Base-by-base conservation (phyloP, 2,797 vertebrate species). In the Anguilla megastoma region DNA sequence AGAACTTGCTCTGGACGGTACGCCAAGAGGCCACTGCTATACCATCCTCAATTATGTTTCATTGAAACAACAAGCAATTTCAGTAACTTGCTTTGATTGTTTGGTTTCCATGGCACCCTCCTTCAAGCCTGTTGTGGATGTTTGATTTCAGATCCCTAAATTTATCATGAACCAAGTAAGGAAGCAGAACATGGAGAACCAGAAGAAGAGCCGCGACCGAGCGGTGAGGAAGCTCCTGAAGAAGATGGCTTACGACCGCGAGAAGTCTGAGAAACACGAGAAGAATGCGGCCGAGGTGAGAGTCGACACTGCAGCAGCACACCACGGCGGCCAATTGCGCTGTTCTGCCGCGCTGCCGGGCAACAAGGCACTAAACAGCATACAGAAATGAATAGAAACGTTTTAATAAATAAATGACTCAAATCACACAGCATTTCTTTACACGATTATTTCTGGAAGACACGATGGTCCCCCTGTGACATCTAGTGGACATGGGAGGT, bases 91-190 rank as follows among this genome's bases (percentile, higher is more conserved):
- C 33, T 52, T 24, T 50, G 16, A 36, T 52, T 66, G 21, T 2
- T 30, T 84, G 45, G 36, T 87, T 66, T 66, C 58, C 24, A 8
- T 33, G 80, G 27, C 41, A 10, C 0, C 12, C 45, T 21, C 41
- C 18, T 21, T 18, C 14, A 21, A 45, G 36, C 18, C 18, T 50
- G 50, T 33, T 80, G 6, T 30, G 21, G 58, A 69, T 48, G 12
- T 60, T 50, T 9, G n/a, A 24, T 24, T 50, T 50, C 90, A 99
- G 98, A 98, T 99, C 90, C 98, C 98, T 0, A 99, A 98, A 93
- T 99, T 99, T 93, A 97, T 99, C 90, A 94, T 99, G 92, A 97
- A 94, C 88, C 98, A 99, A 96, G 97, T 99, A 87, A 96, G 98
- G 90, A 97, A 97, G 14, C 98, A 98, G 89, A 99, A 99, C 92